These are phyloP conservation scores for Tetragonula carbonaria DNA, from an alignment of 2,888 invertebrate species.

Conservation along the genomic window DNA sequence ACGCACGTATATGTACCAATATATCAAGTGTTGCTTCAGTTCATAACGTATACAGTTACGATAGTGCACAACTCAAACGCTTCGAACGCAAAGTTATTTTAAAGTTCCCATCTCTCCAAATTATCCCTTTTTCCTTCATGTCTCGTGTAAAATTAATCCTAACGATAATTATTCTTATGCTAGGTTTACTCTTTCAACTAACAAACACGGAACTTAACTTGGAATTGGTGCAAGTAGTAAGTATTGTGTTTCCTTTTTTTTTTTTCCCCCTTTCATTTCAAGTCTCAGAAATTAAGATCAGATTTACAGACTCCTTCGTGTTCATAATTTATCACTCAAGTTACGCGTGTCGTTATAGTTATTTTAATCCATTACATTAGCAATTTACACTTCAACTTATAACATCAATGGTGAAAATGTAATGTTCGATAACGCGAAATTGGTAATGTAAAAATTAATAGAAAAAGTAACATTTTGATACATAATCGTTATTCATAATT, in stretches of 20 bases:
- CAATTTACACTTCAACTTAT: background rate
- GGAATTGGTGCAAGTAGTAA: slow-evolving; percentile 67
- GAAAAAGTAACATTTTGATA: background rate
- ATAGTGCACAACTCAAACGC: background rate
- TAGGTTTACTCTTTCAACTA: slow-evolving; percentile 41
- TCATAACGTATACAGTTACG: slow-evolving; percentile 11
- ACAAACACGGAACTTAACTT: slow-evolving; percentile 37
- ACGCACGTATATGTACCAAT: background rate
- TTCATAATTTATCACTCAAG: background rate
- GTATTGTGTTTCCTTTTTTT: slow-evolving; percentile 27
- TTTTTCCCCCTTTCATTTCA: no score
- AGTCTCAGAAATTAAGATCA: background rate
- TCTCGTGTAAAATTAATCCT: background rate
- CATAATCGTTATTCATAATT: background rate
- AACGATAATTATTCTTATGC: slow-evolving; percentile 16
- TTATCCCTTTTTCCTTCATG: slow-evolving; percentile 16
- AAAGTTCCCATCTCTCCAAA: background rate
- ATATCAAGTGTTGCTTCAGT: background rate
- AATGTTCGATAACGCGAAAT: background rate
- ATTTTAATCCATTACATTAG: no score
- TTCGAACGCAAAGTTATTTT: slow-evolving; percentile 7
- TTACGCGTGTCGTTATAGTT: no score
- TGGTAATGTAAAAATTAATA: background rate
- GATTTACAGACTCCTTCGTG: background rate
- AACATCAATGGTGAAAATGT: background rate